Conservation (phyloP, 1,140 invertebrate genomes). For the Phenacoccus solenopsis region DNA sequence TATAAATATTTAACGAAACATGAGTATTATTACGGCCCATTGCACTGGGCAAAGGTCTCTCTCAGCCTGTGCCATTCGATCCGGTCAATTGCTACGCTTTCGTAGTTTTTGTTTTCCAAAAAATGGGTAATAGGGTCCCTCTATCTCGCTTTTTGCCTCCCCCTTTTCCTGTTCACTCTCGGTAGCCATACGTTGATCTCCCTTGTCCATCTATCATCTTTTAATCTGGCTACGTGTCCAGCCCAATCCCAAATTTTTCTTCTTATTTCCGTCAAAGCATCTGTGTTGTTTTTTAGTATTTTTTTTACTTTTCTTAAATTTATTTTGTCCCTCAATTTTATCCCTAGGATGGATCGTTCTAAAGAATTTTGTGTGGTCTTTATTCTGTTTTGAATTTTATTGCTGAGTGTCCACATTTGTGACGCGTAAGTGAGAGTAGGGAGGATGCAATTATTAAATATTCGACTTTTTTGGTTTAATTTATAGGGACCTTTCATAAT, state of each 20-base stretch:
- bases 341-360: neutral
- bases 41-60: too few relatives aligned
- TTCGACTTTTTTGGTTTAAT: neutral
- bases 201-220: too few relatives aligned
- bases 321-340: neutral
- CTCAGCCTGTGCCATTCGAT: neutral
- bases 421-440: slow-evolving; percentile 17
- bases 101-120: neutral
- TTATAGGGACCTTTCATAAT: neutral
- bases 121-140: slow-evolving; percentile 4
- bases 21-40: too few relatives aligned
- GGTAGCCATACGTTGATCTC: neutral
- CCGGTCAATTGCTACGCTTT: neutral
- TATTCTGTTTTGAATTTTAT: neutral
- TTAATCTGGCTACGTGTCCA: slow-evolving; percentile 17
- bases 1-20: too few relatives aligned
- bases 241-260: slow-evolving; percentile 23
- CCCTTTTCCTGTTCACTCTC: slow-evolving; percentile 9
- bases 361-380: neutral
- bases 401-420: slow-evolving; percentile 20
- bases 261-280: slow-evolving; percentile 7
- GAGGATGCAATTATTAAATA: slow-evolving; percentile 7
- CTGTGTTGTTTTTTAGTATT: neutral
- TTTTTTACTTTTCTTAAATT: neutral
- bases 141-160: slow-evolving; percentile 18